Evolutionary conservation across 2,113 vertebrate genomes (phyloP).

Genomic region (Propithecus coquereli): DNA sequence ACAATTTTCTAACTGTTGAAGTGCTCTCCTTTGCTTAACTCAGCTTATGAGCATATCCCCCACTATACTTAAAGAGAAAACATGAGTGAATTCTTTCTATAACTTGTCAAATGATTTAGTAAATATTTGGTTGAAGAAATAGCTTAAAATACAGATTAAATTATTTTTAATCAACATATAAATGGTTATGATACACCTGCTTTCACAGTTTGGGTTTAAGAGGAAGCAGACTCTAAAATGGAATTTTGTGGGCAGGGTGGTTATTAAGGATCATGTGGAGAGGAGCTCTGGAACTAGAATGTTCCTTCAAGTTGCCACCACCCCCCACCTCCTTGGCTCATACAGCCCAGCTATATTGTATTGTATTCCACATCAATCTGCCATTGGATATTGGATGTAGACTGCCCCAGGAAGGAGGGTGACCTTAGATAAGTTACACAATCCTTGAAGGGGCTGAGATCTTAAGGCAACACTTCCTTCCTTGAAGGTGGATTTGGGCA

Average conservation of each 20-base stretch:
- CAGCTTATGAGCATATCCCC: neutral
- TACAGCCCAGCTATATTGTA: no score
- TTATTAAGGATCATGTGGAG: neutral
- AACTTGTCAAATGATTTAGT: neutral
- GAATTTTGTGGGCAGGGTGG: neutral
- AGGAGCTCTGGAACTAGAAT: neutral
- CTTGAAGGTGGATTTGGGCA: neutral
- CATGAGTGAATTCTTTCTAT: neutral
- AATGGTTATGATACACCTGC: neutral
- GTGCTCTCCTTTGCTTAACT: neutral
- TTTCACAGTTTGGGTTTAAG: neutral
- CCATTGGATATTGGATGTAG: neutral
- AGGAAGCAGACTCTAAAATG: neutral
- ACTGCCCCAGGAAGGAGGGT: neutral
- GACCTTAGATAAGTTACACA: neutral
- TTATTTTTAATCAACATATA: neutral
- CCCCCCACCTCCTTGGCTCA: neutral
- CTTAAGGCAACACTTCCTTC: neutral
- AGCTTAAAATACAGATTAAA: neutral
- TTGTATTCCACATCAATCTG: neutral
- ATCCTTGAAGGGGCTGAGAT: neutral
- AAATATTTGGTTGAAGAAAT: neutral
- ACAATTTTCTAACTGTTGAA: neutral
- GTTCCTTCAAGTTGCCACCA: neutral
- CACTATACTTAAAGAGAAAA: neutral